A percentile compares a stretch with the other conserved stretches of the same genome.
phyloP scores from a whole-genome alignment of 2,113 vertebrate species.

The Anas platyrhynchos region DNA sequence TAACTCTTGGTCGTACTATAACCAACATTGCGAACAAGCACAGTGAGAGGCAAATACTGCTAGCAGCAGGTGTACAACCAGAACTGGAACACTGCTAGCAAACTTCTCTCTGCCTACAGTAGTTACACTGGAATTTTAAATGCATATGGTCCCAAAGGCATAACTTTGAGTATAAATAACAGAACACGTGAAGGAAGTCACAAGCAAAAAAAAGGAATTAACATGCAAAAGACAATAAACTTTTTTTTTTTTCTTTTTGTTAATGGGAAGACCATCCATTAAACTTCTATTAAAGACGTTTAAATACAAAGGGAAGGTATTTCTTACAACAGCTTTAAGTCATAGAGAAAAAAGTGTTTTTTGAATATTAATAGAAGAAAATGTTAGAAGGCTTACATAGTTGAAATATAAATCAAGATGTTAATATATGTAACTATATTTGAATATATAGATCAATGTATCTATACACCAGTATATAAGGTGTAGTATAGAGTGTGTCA shows the following conservation, averaged over 20 bases:
- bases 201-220: not conserved
- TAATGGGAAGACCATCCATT: not conserved
- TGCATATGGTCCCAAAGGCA: not conserved
- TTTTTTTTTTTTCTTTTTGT: not conserved
- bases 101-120: not conserved
- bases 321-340: not conserved
- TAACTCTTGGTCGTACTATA: not conserved
- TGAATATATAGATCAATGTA: not conserved
- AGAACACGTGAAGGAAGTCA: not conserved
- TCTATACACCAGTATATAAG: not conserved
- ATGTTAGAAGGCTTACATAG: not conserved
- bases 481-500: not conserved
- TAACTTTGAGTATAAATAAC: not conserved
- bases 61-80: not conserved
- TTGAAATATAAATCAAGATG: not conserved
- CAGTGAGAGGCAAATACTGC: fast-evolving
- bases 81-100: fast-evolving
- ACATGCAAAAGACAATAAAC: not conserved
- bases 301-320: not conserved
- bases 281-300: not conserved
- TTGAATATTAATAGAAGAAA: not conserved
- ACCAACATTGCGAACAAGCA: not conserved
- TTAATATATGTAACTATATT: not conserved
- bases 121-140: not conserved
- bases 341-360: not conserved